phyloP scores from a whole-genome alignment of 2,888 invertebrate genomes.

The Eustalomyia histrio region DNA sequence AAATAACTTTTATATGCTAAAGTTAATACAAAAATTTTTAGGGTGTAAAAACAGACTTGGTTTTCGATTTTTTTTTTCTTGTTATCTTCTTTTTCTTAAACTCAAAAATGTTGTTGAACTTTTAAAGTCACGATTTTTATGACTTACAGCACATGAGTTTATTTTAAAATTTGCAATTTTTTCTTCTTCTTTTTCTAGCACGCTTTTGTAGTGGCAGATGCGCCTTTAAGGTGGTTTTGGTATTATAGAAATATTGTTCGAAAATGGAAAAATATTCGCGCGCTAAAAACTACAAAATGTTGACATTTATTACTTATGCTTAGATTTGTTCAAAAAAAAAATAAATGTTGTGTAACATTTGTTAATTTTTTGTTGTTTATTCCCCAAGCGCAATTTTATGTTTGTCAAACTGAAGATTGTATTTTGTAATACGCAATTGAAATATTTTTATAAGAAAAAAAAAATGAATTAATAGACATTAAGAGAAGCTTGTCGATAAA shows the following conservation, averaged over 20 bases:
- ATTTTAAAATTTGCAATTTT: constrained; percentile 44
- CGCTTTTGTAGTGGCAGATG: constrained; percentile 59
- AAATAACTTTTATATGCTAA: no score
- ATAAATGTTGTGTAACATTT: constrained; percentile 59
- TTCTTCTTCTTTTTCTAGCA: constrained; percentile 44
- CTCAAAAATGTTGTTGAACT: constrained; percentile 75
- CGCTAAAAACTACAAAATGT: constrained; percentile 53
- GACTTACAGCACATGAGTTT: constrained; percentile 59
- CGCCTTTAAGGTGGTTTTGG: constrained; percentile 34
- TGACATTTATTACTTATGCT: constrained; percentile 65
- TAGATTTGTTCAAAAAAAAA: constrained; percentile 57
- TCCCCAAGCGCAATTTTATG: constrained; percentile 1
- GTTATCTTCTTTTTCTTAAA: constrained; percentile 29
- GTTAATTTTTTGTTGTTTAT: constrained; percentile 25
- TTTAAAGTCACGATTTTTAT: constrained; percentile 75
- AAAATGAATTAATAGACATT: constrained; percentile 16
- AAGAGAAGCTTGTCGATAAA: background rate
- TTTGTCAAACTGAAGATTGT: background rate
- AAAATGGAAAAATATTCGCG: constrained; percentile 23
- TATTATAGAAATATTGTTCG: background rate
- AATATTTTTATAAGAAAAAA: no score
- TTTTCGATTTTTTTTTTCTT: background rate
- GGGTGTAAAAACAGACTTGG: background rate
- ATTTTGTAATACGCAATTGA: constrained; percentile 23
- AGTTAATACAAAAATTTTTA: no score